Percentiles rank a stretch among this genome's conserved stretches.
phyloP scores from a whole-genome alignment of 2,888 invertebrate species.

The Vesta saturnalis region DNA sequence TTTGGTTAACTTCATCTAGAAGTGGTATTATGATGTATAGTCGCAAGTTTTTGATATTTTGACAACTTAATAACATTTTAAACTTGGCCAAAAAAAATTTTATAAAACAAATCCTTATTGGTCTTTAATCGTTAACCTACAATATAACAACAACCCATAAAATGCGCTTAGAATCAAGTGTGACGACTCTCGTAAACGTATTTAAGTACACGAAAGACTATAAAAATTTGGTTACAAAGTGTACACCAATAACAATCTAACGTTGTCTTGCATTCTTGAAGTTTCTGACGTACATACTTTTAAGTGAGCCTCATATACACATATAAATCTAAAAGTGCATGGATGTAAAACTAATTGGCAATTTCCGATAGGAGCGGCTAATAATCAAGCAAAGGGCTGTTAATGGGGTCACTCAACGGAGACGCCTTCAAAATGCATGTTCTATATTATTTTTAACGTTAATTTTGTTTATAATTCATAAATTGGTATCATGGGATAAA shows the following conservation, averaged over 20 bases:
- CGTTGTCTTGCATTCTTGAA: too few relatives aligned
- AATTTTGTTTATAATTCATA: constrained; percentile 16
- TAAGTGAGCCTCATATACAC: constrained; percentile 12
- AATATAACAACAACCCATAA: too few relatives aligned
- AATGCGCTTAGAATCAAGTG: too few relatives aligned
- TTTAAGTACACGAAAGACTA: too few relatives aligned
- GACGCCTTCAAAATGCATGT: constrained; percentile 24
- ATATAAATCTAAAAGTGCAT: constrained; percentile 27
- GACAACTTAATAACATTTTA: too few relatives aligned
- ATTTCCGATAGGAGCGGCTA: constrained; percentile 56
- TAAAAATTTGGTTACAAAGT: too few relatives aligned
- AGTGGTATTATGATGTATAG: not conserved
- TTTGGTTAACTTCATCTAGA: constrained; percentile 26
- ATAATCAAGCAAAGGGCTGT: constrained; percentile 46
- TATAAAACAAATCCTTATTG: too few relatives aligned
- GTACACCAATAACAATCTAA: not conserved
- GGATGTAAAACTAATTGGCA: constrained; percentile 53
- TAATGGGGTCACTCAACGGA: constrained; percentile 49
- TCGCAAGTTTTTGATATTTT: not conserved
- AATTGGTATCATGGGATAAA: constrained; percentile 12
- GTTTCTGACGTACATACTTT: too few relatives aligned
- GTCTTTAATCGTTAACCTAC: too few relatives aligned
- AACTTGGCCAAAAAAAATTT: too few relatives aligned
- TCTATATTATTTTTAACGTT: constrained; percentile 17
- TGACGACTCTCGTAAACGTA: too few relatives aligned